These are phyloP conservation scores for Cydia pomonella DNA, from an alignment of 1,140 invertebrate species.

Conservation along the genomic window DNA sequence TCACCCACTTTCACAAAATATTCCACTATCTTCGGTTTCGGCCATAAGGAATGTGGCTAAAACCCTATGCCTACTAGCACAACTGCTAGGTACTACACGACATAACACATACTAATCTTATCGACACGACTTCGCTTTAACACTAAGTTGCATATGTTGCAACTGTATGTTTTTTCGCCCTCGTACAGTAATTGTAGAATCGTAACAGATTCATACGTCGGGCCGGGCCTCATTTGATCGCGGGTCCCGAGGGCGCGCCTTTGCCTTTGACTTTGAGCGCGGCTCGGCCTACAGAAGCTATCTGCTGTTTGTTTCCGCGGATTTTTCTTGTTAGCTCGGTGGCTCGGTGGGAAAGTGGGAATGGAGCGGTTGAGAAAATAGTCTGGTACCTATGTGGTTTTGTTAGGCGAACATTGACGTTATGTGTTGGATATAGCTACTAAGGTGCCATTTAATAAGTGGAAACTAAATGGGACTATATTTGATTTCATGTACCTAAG, in stretches of 20 bases:
- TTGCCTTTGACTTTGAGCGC: not conserved
- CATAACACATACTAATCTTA: too few species aligned
- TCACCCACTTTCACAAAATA: too few species aligned
- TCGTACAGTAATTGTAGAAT: not conserved
- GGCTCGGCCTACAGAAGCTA: not conserved
- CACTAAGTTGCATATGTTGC: not conserved
- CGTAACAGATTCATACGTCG: conserved; percentile 2
- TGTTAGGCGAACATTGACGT: not conserved
- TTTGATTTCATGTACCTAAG: too few species aligned
- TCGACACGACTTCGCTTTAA: too few species aligned
- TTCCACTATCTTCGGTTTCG: too few species aligned
- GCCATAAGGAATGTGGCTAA: too few species aligned
- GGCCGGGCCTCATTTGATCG: conserved; percentile 12
- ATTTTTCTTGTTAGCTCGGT: conserved; percentile 5
- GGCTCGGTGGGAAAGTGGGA: conserved; percentile 4
- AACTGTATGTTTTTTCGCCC: not conserved
- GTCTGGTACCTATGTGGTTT: not conserved
- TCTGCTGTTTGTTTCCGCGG: not conserved
- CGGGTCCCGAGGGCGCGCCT: not conserved
- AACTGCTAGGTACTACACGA: too few species aligned
- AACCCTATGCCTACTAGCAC: too few species aligned
- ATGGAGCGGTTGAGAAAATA: not conserved
- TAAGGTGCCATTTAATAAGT: too few species aligned
- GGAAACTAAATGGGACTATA: too few species aligned
- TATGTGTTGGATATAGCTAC: too few species aligned